Conservation (phyloP, 2,888 invertebrate species). For the Eupithecia tripunctaria region DNA sequence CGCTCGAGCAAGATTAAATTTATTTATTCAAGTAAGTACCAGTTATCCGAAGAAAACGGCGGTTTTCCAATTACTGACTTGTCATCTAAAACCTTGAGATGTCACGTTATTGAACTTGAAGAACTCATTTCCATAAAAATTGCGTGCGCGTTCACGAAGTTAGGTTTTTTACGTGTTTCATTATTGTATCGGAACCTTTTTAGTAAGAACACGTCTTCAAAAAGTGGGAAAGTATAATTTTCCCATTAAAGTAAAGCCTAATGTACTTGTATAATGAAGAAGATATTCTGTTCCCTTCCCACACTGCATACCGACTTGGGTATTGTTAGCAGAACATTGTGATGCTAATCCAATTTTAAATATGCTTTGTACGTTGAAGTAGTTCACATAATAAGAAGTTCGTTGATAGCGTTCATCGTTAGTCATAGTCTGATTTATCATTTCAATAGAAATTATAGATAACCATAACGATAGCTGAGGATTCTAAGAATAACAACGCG, state of each 20-base stretch:
- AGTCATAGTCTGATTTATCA: slow-evolving; percentile 14
- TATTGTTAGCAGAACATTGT: slow-evolving; percentile 53
- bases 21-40: not conserved
- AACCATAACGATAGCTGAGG: not conserved
- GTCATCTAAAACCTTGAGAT: slow-evolving; percentile 19
- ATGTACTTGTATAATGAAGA: slow-evolving; percentile 30
- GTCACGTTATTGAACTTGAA: slow-evolving; percentile 17
- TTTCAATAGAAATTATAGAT: slow-evolving; percentile 17
- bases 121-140: slow-evolving; percentile 34
- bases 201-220: slow-evolving; percentile 1
- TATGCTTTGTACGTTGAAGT: slow-evolving; percentile 9
- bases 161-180: slow-evolving; percentile 14
- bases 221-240: slow-evolving; percentile 16
- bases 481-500: slow-evolving; percentile 8
- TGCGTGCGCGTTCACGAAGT: not conserved
- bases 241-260: slow-evolving; percentile 39
- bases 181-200: slow-evolving; percentile 6
- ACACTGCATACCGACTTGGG: slow-evolving; percentile 44
- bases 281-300: slow-evolving; percentile 48
- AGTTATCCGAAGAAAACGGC: slow-evolving; percentile 1
- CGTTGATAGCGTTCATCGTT: not conserved
- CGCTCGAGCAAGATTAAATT: slow-evolving; percentile 2
- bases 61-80: slow-evolving; percentile 24
- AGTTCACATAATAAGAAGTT: slow-evolving; percentile 7
- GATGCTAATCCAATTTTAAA: slow-evolving; percentile 43